These are phyloP conservation scores for Drosophila pseudotalamancana DNA, from an alignment of 2,888 invertebrate species.

Conservation along the genomic window DNA sequence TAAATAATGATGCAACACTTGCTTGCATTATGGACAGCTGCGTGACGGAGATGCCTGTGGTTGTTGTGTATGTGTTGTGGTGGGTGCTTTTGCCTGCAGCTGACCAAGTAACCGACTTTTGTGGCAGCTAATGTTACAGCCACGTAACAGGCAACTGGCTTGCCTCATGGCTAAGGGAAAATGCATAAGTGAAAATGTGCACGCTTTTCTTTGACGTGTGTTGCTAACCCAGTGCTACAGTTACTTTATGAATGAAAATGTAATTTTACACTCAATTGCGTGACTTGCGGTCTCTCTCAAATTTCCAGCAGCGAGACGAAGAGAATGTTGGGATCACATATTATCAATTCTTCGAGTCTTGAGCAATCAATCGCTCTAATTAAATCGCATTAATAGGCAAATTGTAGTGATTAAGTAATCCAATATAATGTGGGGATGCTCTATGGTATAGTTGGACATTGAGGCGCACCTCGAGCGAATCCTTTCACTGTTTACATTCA, in stretches of 20 bases:
- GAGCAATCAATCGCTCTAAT: constrained; percentile 48
- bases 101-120: constrained; percentile 66
- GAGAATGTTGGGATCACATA: background rate
- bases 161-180: constrained; percentile 46
- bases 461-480: constrained; percentile 48
- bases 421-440: background rate
- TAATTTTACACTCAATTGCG: constrained; percentile 75
- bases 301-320: constrained; percentile 41
- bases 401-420: constrained; percentile 47
- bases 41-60: constrained; percentile 48
- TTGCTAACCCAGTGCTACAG: background rate
- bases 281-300: constrained; percentile 59
- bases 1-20: constrained; percentile 39
- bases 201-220: constrained; percentile 60
- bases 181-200: constrained; percentile 65
- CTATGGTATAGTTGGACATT: background rate
- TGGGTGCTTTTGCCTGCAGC: constrained; percentile 40
- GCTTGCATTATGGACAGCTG: constrained; percentile 49
- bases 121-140: constrained; percentile 59
- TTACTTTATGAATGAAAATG: constrained; percentile 65
- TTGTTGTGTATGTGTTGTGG: constrained; percentile 25
- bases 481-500: constrained; percentile 68
- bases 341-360: constrained; percentile 6
- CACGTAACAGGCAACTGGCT: constrained; percentile 40
- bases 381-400: constrained; percentile 59